Percentiles rank a stretch among this genome's conserved stretches.
Evolutionary conservation across 2,113 vertebrate species (phyloP).

Genomic region (Mesoclemmys tuberculata): DNA sequence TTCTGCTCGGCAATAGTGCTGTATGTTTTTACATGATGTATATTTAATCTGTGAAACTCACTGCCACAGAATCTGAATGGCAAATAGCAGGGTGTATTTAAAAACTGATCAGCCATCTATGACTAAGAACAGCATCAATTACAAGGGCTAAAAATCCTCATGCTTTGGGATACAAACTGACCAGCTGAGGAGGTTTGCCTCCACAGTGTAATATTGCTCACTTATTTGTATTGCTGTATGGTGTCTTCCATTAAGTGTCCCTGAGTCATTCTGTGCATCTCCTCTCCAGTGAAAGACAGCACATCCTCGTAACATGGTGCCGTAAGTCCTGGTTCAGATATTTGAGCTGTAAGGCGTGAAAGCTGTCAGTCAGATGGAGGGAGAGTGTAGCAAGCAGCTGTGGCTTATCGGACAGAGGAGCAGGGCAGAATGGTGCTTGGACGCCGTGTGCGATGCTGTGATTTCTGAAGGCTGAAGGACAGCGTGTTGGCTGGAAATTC

Average conservation of each 20-base stretch:
- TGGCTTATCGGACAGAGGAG: not conserved
- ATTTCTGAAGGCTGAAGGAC: not conserved
- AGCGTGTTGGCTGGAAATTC: not conserved
- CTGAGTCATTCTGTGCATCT: not conserved
- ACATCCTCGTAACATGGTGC: accelerated
- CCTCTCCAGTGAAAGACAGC: not conserved
- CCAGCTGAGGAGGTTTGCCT: not conserved
- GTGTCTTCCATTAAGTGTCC: not conserved
- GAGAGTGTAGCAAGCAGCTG: not conserved
- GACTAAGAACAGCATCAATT: not conserved
- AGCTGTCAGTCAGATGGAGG: accelerated
- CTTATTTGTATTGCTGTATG: not conserved
- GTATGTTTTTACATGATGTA: not conserved
- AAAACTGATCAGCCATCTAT: not conserved
- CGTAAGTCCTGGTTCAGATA: accelerated
- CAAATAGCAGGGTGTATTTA: not conserved
- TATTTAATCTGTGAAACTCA: not conserved
- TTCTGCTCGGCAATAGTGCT: no score
- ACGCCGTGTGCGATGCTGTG: accelerated
- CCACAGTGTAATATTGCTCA: not conserved
- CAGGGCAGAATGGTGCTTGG: not conserved
- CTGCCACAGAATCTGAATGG: not conserved
- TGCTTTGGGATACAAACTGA: accelerated
- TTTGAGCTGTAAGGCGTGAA: accelerated
- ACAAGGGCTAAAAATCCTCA: not conserved